Evolutionary conservation across 2,888 invertebrate species (phyloP), one percentile per base, ranked within the genome.

Genomic region (Odontomyia ornata): DNA sequence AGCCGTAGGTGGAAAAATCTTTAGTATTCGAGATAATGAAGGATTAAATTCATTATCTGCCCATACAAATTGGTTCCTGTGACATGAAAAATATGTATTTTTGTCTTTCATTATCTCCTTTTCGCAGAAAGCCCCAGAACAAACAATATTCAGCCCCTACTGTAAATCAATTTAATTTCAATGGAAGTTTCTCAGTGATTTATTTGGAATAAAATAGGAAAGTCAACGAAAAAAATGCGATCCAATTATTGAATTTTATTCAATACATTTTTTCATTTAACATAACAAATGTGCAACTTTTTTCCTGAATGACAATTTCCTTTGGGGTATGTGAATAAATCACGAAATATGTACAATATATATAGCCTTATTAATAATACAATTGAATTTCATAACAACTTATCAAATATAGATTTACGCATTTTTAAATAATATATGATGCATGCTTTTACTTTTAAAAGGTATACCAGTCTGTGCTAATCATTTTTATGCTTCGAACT

Each of bases 401-500:
- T 21, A 25, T 25, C 43, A 11, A 15, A 64, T 67, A 27, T 64
- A 64, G 1, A 43, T 43, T 67, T 43, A 18, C 11, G 11, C 13
- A 28, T 28, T 3, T 67, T 67, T 21, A 67, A 67, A n/a, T 67
- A 60, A 60, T 3, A 11, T 60, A 23, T 62, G 28, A 27, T 13
- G 11, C 62, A 27, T 62, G 62, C 62, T 62, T 28, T 62, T 2
- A 5, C n/a, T 18, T 3, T 28, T 27, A 15, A 28, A 62, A 9
- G 13, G 15, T 52, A 18, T 30, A 28, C 65, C 1, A 65, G 9
- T 2, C 57, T 23, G 57, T 60, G 3, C 56, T 67, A 65, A 30
- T 56, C 36, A 4, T 23, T 52, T 77, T 79, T 79, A n/a, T 73
- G 46, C 75, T 77, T 77, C 18, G 73, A 30, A 67, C 72, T 78